phyloP scores from a whole-genome alignment of 2,797 vertebrate genomes.

The Poliocrania exsul region DNA sequence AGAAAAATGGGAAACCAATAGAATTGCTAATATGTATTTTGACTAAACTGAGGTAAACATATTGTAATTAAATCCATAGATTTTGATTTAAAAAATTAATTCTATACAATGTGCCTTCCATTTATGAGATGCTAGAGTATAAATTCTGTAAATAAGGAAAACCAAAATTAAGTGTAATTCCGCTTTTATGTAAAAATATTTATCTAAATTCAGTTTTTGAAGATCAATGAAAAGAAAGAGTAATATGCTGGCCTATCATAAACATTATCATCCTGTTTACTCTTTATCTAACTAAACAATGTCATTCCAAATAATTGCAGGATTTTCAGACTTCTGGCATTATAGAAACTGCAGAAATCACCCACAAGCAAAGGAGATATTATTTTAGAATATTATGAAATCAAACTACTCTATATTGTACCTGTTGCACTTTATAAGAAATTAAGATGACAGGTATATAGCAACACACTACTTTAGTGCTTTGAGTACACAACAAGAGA shows the following conservation, averaged over 20 bases:
- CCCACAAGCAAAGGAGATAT: not conserved
- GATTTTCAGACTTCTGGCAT: not conserved
- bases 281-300: not conserved
- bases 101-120: not conserved
- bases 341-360: not conserved
- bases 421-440: not conserved
- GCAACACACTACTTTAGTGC: not conserved
- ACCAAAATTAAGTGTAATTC: not conserved
- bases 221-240: not conserved
- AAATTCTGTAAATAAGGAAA: not conserved
- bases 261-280: not conserved
- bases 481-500: not conserved
- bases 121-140: not conserved
- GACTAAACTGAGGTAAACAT: constrained; percentile 5
- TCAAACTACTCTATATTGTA: not conserved
- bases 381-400: not conserved
- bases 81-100: not conserved
- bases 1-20: constrained; percentile 7
- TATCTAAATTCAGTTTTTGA: not conserved
- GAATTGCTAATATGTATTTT: constrained; percentile 23
- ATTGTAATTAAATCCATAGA: not conserved
- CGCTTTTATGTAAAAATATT: not conserved
- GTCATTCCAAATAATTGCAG: not conserved
- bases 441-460: not conserved
- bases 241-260: not conserved